Base-by-base conservation (phyloP, 1,140 invertebrate species). In the Drosophila tropicalis region DNA sequence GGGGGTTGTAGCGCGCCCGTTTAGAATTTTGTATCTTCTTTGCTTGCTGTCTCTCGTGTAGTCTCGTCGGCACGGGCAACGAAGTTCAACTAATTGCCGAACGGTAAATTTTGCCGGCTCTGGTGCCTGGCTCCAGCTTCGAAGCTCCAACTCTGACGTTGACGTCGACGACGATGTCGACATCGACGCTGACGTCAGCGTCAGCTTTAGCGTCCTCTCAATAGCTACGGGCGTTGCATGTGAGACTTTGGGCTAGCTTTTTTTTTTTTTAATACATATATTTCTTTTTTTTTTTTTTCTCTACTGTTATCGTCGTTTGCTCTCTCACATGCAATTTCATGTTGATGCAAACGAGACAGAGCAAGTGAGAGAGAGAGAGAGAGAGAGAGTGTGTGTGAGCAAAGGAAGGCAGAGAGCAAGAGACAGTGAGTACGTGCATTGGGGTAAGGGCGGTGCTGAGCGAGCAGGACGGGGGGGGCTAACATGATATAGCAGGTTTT, bases 51-150 rank as follows among this genome's bases (percentile, higher is more conserved):
- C 64, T 72, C 64, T 66, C 36, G 44, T 60, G 61, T 81, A 64
- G 82, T 81, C 78, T 85, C 82, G 82, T 79, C 78, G 79, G 71
- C 69, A 80, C 82, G 78, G 84, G 76, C 76, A 84, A 85, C 78
- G 78, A 85, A 86, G 82, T 86, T 79, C 67, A 85, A 85, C 82
- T 85, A 81, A 85, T 81, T 81, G 74, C 82, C 82, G 82, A 81
- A 79, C 82, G 69, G 67, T 79, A 69, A n/a, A 39, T 39, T 66
- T 47, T 58, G 58, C 74, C 60, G 63, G 51, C 67, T 63, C 58
- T 69, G 72, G 62, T 70, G 60, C 76, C 76, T 70, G 71, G 57
- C 54, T 62, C 62, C 70, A 63, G 72, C 67, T 72, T 70, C 62
- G 64, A 67, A 56, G 44, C 58, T 44, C 58, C 55, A 41, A 61